Percentiles rank a stretch among this genome's conserved stretches.
Conservation (phyloP, 2,797 vertebrate species). For the Vespertilio murinus region DNA sequence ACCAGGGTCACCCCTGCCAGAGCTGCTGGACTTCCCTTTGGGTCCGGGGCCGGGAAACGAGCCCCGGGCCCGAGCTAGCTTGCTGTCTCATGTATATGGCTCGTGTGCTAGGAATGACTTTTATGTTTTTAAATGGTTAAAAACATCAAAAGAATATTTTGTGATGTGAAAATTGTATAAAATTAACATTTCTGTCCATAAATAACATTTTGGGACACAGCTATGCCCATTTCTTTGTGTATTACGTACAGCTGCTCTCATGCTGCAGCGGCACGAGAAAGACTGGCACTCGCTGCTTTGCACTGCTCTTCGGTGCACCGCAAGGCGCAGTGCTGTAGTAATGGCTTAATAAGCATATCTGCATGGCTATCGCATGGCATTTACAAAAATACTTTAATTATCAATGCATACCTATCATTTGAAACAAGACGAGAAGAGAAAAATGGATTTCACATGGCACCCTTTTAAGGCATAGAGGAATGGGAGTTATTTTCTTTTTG, state of each 20-base stretch:
- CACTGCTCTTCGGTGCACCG: neutral
- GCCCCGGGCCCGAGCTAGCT: neutral
- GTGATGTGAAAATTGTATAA: neutral
- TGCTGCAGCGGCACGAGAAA: neutral
- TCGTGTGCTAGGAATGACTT: neutral
- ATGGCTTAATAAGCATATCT: neutral
- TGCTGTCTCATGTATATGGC: neutral
- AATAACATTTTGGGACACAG: constrained; percentile 51
- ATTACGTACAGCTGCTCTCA: neutral
- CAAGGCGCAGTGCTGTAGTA: neutral
- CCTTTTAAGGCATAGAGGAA: neutral
- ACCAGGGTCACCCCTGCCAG: neutral
- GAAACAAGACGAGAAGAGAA: neutral
- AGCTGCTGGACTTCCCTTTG: neutral
- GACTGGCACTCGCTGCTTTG: neutral
- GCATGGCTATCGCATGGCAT: neutral
- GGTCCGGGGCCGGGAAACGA: neutral
- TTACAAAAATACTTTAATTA: neutral
- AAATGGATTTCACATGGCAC: neutral
- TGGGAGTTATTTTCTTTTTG: constrained; percentile 12
- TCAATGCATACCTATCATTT: neutral
- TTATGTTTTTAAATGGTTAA: neutral
- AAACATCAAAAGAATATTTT: neutral
- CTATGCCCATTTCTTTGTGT: constrained; percentile 90
- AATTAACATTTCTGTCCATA: neutral